phyloP scores from a whole-genome alignment of 2,888 invertebrate species.

The Criorhina ranunculi region DNA sequence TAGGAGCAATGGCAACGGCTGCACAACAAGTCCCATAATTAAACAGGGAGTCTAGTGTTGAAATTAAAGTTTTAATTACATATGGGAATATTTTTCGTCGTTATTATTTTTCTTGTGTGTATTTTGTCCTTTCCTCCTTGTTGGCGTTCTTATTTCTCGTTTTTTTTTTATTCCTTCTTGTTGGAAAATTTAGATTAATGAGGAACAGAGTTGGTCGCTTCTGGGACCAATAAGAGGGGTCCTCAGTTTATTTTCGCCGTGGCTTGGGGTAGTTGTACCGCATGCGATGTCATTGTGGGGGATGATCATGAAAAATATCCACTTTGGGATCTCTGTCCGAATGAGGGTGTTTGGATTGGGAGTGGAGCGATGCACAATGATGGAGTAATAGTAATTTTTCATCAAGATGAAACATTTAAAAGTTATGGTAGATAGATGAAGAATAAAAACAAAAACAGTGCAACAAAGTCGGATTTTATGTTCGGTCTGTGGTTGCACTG shows the following conservation, averaged over 20 bases:
- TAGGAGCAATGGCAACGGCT: conserved; percentile 43
- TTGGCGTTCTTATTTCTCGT: conserved; percentile 57
- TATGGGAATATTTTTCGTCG: conserved; percentile 76
- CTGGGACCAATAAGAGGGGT: conserved; percentile 74
- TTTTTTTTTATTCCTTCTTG: conserved; percentile 54
- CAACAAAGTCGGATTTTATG: conserved; percentile 19
- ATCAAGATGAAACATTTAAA: conserved; percentile 52
- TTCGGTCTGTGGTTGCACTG: conserved; percentile 4
- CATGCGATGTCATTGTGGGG: conserved; percentile 66
- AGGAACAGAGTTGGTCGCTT: conserved; percentile 75
- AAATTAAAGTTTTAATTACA: conserved; percentile 77
- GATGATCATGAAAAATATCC: conserved; percentile 76
- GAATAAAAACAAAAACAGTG: conserved; percentile 1
- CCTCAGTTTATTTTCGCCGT: conserved; percentile 65
- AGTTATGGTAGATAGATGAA: conserved; percentile 26
- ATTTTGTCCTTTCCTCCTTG: conserved; percentile 58
- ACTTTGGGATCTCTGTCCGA: conserved; percentile 69
- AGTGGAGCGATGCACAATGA: conserved; percentile 40
- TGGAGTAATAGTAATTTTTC: conserved; percentile 61
- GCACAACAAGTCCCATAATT: conserved; percentile 75
- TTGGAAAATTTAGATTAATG: conserved; percentile 76
- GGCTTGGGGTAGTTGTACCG: conserved; percentile 61
- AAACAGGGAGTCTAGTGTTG: conserved; percentile 74
- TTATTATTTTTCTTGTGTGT: conserved; percentile 73
- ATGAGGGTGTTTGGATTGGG: conserved; percentile 34